phyloP scores from a whole-genome alignment of 2,797 vertebrate genomes.

The Dallia pectoralis region DNA sequence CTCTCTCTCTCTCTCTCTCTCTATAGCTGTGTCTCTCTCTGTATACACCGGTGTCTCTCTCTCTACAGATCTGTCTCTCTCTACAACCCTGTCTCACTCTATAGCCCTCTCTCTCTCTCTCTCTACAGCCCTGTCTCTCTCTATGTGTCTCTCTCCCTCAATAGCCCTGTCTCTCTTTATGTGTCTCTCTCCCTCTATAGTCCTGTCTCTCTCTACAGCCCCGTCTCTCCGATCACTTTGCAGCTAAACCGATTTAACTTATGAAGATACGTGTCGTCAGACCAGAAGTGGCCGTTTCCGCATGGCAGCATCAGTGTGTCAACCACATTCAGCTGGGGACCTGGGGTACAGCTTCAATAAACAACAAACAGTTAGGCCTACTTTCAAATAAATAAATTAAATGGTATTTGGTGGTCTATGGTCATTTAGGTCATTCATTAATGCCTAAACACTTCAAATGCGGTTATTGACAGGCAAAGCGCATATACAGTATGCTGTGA shows the following conservation, averaged over 20 bases:
- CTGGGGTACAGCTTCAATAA: not conserved
- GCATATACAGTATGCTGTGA: not conserved
- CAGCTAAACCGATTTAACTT: not conserved
- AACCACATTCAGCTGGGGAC: not conserved
- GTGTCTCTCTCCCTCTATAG: no score
- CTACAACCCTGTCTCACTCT: no score
- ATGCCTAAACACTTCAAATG: not conserved
- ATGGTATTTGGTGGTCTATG: not conserved
- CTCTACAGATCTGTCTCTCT: no score
- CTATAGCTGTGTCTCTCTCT: no score
- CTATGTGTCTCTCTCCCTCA: no score
- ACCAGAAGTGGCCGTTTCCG: conserved; percentile 4
- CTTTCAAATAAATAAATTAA: not conserved
- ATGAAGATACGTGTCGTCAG: not conserved
- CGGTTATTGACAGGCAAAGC: not conserved
- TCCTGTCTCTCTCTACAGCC: no score
- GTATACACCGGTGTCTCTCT: no score
- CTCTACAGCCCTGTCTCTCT: no score
- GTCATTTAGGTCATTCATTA: not conserved
- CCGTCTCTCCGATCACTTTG: not conserved
- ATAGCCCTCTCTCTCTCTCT: no score
- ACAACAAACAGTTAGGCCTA: not conserved
- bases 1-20: no score
- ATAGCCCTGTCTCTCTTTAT: no score
- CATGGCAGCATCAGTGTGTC: not conserved